Evolutionary conservation across 2,888 invertebrate genomes (phyloP).

Genomic region (Leptothorax acervorum): DNA sequence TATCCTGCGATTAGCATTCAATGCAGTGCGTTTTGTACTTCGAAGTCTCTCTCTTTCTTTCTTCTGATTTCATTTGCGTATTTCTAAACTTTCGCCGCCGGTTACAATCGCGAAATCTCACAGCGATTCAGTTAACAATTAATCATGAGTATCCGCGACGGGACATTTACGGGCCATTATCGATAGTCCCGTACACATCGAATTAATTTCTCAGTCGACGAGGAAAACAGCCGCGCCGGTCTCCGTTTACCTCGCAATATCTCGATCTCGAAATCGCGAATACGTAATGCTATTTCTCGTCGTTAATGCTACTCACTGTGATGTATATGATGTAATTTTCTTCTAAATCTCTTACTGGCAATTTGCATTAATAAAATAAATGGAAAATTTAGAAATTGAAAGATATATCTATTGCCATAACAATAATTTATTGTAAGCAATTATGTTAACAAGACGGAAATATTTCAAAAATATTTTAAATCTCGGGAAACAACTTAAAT

Average conservation of each 20-base stretch:
- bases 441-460: background rate
- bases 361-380: constrained; percentile 7
- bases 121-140: background rate
- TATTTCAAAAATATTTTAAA: background rate
- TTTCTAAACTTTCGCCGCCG: constrained; percentile 23
- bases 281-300: constrained; percentile 26
- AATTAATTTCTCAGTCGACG: constrained; percentile 16
- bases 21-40: constrained; percentile 6
- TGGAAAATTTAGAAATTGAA: background rate
- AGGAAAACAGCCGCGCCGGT: background rate
- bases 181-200: constrained; percentile 30
- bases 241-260: constrained; percentile 25
- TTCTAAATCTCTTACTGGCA: background rate
- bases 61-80: background rate
- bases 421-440: constrained; percentile 9
- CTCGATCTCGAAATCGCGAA: constrained; percentile 40
- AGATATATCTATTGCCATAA: background rate
- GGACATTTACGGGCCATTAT: constrained; percentile 32
- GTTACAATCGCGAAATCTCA: constrained; percentile 22
- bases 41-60: background rate
- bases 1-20: constrained; percentile 27
- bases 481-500: background rate
- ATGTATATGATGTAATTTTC: constrained; percentile 2
- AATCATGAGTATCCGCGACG: constrained; percentile 24
- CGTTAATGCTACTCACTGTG: constrained; percentile 10